A percentile compares a stretch with the other conserved stretches of the same genome.
These are phyloP conservation scores for Apostichopus leukothele DNA, from an alignment of 53 echinoderm and acorn worm genomes.

Conservation along the genomic window DNA sequence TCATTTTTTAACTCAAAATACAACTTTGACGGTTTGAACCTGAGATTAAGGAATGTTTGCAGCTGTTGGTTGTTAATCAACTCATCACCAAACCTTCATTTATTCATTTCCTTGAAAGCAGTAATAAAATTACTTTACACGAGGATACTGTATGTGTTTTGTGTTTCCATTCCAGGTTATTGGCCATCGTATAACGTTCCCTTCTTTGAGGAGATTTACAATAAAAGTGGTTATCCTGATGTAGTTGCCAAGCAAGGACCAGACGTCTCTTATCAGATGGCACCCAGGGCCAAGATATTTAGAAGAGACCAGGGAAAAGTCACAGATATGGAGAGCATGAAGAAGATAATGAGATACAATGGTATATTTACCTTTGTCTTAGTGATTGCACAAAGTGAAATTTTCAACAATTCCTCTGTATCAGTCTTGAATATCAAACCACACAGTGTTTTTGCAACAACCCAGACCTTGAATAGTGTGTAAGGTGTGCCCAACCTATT, in stretches of 20 bases:
- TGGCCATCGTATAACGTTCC: conserved; percentile 98
- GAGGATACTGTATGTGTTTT: neutral
- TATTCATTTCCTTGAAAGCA: no score
- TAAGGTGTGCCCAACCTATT: no score
- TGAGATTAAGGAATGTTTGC: no score
- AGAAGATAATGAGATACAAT: conserved; percentile 88
- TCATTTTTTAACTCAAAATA: no score
- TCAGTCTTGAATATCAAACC: no score
- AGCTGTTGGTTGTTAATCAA: no score
- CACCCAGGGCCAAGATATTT: conserved; percentile 90
- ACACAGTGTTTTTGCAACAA: no score
- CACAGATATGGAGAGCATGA: conserved; percentile 72
- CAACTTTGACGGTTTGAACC: no score
- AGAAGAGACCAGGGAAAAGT: conserved; percentile 83
- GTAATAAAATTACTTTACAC: no score
- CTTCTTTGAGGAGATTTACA: conserved; percentile 88
- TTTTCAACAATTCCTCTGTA: neutral
- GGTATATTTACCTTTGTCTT: conserved; percentile 46
- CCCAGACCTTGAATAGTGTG: no score
- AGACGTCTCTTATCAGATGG: conserved; percentile 74
- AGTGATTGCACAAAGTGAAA: neutral
- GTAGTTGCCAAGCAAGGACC: conserved; percentile 58
- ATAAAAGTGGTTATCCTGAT: conserved; percentile 86
- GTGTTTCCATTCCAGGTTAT: conserved; percentile 62
- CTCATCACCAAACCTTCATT: no score